Conservation (phyloP, 2,888 invertebrate genomes). For the Apamea crenata region DNA sequence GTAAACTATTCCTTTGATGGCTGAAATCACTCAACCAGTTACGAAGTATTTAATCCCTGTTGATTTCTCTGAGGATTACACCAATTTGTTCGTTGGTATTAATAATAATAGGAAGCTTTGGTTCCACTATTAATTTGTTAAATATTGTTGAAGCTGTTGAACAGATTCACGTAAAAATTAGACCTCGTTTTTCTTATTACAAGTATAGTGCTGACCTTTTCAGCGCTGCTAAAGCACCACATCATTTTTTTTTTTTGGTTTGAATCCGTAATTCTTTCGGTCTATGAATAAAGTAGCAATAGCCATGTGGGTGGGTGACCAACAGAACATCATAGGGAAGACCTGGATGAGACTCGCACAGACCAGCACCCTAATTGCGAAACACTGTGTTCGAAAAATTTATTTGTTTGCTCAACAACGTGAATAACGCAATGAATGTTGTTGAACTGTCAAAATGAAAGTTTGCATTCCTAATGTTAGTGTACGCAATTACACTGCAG, state of each 20-base stretch:
- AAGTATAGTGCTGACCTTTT: neutral
- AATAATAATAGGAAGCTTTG: neutral
- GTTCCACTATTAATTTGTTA: constrained; percentile 10
- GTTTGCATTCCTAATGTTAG: too few species aligned
- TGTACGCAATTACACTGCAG: too few species aligned
- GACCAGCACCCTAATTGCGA: too few species aligned
- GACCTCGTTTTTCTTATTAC: too few species aligned
- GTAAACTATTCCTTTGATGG: constrained; percentile 58
- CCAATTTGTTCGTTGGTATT: constrained; percentile 31
- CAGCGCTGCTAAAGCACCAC: neutral
- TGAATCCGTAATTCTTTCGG: fast-evolving
- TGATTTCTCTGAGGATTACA: constrained; percentile 45
- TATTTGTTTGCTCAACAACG: too few species aligned
- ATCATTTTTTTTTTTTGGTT: neutral
- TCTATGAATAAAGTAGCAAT: neutral
- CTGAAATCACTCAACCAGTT: constrained; percentile 35
- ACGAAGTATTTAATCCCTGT: constrained; percentile 52
- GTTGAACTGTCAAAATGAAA: too few species aligned
- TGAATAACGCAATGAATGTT: too few species aligned
- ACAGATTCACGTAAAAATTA: neutral
- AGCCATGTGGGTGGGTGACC: neutral
- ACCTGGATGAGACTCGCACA: neutral
- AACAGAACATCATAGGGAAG: neutral
- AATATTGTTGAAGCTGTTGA: neutral
- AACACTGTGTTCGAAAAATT: too few species aligned